Evolutionary conservation across 2,113 vertebrate species (phyloP).

Genomic region (Actenoides lindsayi): DNA sequence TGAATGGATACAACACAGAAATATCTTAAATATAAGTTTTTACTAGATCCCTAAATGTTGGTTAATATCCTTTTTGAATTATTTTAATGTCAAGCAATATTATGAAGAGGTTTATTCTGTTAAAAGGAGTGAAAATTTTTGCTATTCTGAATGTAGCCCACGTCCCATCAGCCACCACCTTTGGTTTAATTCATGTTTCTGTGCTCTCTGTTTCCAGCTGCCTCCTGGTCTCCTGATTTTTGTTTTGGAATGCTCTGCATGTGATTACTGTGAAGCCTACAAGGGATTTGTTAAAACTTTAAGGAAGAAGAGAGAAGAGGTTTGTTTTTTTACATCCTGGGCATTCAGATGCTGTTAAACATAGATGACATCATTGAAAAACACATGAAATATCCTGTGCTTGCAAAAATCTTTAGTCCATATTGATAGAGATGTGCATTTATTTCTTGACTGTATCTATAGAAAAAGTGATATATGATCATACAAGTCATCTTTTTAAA

Average conservation of each 20-base stretch:
- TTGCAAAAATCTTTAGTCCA: background rate
- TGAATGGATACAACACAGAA: background rate
- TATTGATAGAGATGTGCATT: background rate
- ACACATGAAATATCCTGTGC: background rate
- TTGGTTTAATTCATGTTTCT: conserved; percentile 24
- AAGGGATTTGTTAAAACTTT: conserved; percentile 23
- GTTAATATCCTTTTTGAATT: background rate
- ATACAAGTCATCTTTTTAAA: background rate
- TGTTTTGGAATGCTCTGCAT: conserved; percentile 8
- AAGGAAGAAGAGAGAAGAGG: conserved; percentile 8
- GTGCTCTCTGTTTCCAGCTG: conserved; percentile 46
- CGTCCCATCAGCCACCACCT: conserved; percentile 39
- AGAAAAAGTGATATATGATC: background rate
- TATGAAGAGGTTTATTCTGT: background rate
- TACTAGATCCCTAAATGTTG: background rate
- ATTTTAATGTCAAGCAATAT: background rate
- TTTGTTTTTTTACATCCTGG: background rate
- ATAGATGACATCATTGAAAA: background rate
- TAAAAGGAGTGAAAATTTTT: background rate
- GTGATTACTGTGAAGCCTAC: conserved; percentile 47
- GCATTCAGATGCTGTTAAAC: background rate
- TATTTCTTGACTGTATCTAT: background rate
- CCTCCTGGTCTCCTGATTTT: conserved; percentile 19
- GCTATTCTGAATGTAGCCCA: conserved; percentile 25
- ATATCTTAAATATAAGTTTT: background rate